phyloP scores from a whole-genome alignment of 2,888 invertebrate species.

The Odontocerum albicorne region DNA sequence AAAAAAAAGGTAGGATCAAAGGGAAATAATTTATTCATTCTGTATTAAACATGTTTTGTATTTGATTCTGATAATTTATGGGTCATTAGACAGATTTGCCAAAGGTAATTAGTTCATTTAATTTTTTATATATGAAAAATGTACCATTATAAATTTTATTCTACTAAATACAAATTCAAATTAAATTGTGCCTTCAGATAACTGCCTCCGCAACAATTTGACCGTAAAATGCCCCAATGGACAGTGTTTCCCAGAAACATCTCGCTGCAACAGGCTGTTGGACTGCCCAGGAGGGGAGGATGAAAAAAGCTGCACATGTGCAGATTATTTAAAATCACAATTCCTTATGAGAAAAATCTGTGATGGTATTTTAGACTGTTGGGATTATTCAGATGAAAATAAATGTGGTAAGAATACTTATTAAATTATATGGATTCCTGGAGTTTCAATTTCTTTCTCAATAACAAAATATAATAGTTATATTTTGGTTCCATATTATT shows the following conservation, averaged over 20 bases:
- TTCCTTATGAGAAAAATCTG: conserved; percentile 73
- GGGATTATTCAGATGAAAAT: conserved; percentile 78
- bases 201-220: conserved; percentile 51
- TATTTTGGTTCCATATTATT: too few relatives aligned
- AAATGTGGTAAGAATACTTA: conserved; percentile 62
- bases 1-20: too few relatives aligned
- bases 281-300: conserved; percentile 73
- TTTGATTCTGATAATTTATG: background rate
- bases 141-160: background rate
- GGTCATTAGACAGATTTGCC: background rate
- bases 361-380: conserved; percentile 77
- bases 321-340: conserved; percentile 72
- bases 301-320: conserved; percentile 73
- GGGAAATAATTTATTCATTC: too few relatives aligned
- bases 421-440: background rate
- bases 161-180: background rate
- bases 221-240: conserved; percentile 64
- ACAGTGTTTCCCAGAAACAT: conserved; percentile 64
- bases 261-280: conserved; percentile 70
- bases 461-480: too few relatives aligned
- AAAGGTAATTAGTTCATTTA: background rate
- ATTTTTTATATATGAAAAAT: too few relatives aligned
- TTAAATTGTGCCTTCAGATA: conserved; percentile 42
- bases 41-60: background rate
- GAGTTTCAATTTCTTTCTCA: too few relatives aligned